Base-by-base conservation (phyloP, 2,888 invertebrate genomes). In the Apodemia mormo region DNA sequence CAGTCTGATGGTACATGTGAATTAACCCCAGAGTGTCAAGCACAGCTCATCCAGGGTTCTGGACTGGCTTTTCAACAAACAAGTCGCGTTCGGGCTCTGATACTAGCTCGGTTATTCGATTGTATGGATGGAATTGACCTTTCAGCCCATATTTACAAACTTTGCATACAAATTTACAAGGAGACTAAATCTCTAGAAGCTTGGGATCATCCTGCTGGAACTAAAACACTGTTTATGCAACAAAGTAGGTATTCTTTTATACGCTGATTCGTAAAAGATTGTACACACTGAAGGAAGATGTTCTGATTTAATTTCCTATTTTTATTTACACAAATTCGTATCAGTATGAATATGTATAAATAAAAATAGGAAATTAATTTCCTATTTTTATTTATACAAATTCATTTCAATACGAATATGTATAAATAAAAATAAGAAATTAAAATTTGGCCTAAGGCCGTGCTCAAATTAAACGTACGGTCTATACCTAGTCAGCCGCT, bases 131-230 rank as follows among this genome's bases (percentile, higher is more conserved):
- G 85, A 8, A 72, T 88, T 2, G 93, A 93, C 70, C 74, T 91
- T 0, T 76, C 84, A 1, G 91, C 93, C 1, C 85, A 88, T 43
- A 90, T 93, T 71, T 92, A 92, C 76, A 92, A 92, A 75, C 80
- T 91, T 1, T 93, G 93, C 76, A 89, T 92, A 70, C 92, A 92
- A 73, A 85, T 90, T 49, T 92, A 93, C 70, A 93, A 92, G 73
- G 93, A 93, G 77, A 79, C 93, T 0, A 92, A 91, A 73, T 92
- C 93, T 0, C 75, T 93, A 6, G 93, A 93, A 76, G 85, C 89
- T 5, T 93, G 93, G 93, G 84, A 92, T 69, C 85, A 91, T 75
- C 93, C 93, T 0, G 80, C 90, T 29, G 93, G 93, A 33, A 91
- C 92, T 7, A 85, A 77, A 67, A 92, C 93, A 2, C 76, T 93